Conservation (phyloP, 2,797 vertebrate genomes). For the Eulemur coronatus region DNA sequence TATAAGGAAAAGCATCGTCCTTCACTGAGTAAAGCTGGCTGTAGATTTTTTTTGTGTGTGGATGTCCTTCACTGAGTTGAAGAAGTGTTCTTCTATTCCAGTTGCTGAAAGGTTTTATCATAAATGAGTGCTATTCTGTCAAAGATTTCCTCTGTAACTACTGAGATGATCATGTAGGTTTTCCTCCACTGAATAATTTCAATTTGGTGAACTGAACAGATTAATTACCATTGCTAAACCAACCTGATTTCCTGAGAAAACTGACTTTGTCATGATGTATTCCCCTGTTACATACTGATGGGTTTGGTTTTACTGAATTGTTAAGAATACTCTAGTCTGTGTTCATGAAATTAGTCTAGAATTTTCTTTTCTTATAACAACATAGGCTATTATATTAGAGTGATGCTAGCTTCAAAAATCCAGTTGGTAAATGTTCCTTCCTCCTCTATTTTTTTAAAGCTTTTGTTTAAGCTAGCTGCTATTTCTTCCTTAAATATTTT, state of each 20-base stretch:
- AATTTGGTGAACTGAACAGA: background rate
- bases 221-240: background rate
- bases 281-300: background rate
- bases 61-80: background rate
- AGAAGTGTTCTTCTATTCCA: background rate
- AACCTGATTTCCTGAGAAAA: background rate
- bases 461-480: background rate
- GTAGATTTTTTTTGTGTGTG: background rate
- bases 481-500: background rate
- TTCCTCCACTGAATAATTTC: background rate
- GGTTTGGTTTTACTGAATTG: background rate
- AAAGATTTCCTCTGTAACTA: background rate
- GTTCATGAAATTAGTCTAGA: background rate
- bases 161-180: background rate
- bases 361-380: background rate
- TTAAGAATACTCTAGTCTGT: background rate
- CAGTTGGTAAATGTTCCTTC: background rate
- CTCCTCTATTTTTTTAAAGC: background rate
- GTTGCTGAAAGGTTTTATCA: background rate
- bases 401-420: background rate
- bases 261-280: background rate
- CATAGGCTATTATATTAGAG: background rate
- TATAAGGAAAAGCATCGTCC: background rate
- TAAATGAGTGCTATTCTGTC: background rate
- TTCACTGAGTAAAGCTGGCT: background rate